Base-by-base conservation (phyloP, 2,797 vertebrate genomes). In the Acanthis flammea region DNA sequence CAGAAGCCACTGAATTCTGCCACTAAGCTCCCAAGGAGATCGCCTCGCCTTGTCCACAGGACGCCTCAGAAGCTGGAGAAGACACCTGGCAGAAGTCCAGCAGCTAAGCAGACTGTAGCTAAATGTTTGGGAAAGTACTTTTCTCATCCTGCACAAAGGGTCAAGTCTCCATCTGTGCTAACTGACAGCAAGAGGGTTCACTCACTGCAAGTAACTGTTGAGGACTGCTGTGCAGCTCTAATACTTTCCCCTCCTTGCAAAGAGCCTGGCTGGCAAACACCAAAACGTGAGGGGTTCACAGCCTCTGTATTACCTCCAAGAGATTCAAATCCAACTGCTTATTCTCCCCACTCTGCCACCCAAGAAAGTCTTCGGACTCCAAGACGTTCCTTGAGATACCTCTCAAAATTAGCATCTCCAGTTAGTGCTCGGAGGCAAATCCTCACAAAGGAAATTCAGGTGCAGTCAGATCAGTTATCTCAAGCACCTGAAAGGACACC, bases 221-320 rank as follows among this genome's bases (percentile, higher is more conserved):
- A 98, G 92, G 92, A 94, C 31, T 90, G 57, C 74, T 97, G 97
- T 58, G 72, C 19, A 23, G 15, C 85, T 54, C 94, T 24, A 42
- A 95, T 92, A 42, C 78, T 98, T 57, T 96, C 96, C 82, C 97
- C 98, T 68, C 98, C 98, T 4, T 86, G 97, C 37, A 97, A 98
- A 92, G 92, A 71, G 31, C 13, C 57, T 51, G 57, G 31, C 14
- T 86, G 70, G 17, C 88, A 78, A 65, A 90, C 66, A 12, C 78
- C 88, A 37, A 91, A 95, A 68, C 14, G 12, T 12, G 24, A 50
- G 12, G 60, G 45, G 21, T 73, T 72, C 3, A 14, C 30, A 15
- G 18, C 71, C 30, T 44, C 84, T 6, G 37, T 67, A 39, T 95
- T 88, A 11, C 82, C 77, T 70, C 55, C 65, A 18, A 19, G 14